phyloP scores from a whole-genome alignment of 2,113 vertebrate species.

The Daubentonia madagascariensis region DNA sequence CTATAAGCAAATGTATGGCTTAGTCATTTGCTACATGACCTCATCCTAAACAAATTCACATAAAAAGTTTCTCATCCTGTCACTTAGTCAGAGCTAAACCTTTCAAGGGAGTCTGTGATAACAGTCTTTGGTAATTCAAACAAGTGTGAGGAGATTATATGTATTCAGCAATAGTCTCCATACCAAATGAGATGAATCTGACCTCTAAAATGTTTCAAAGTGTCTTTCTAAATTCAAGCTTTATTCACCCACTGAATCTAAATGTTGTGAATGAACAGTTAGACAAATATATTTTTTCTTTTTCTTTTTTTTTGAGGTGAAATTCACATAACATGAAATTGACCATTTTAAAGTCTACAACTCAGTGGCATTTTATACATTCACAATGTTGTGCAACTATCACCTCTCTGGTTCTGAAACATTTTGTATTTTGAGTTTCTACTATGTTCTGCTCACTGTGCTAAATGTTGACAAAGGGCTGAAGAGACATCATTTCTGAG shows the following conservation, averaged over 20 bases:
- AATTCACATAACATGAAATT: background rate
- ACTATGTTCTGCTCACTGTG: background rate
- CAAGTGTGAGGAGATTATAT: background rate
- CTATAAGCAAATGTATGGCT: background rate
- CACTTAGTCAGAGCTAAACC: background rate
- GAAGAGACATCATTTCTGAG: background rate
- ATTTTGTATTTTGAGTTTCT: background rate
- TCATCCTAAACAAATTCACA: background rate
- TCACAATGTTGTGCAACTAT: accelerated
- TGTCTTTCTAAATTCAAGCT: background rate
- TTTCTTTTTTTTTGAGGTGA: background rate
- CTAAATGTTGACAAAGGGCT: background rate
- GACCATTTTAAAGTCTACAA: background rate
- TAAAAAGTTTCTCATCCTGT: background rate
- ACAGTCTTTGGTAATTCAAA: background rate
- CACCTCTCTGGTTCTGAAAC: background rate
- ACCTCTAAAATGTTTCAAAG: background rate
- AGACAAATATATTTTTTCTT: background rate
- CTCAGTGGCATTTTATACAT: background rate
- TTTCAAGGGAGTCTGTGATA: background rate
- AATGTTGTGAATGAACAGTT: background rate
- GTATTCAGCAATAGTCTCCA: too few species aligned
- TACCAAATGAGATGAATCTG: background rate
- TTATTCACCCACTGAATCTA: background rate
- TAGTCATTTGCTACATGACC: background rate